Evolutionary conservation across 2,888 invertebrate genomes (phyloP).

Genomic region (Pristionchus entomophagus): DNA sequence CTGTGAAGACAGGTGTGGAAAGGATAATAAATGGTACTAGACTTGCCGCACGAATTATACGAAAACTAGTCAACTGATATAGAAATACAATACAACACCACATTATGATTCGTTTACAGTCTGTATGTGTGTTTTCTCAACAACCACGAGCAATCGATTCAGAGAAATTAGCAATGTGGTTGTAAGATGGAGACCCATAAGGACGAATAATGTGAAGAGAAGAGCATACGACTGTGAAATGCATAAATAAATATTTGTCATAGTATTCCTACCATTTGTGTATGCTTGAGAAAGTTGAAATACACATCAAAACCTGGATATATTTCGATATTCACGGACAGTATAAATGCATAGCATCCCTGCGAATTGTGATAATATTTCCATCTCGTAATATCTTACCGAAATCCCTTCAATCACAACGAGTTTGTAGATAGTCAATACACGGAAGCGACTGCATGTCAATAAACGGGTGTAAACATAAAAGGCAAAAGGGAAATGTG

Average conservation of each 20-base stretch:
- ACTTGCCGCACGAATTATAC: background rate
- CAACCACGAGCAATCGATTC: background rate
- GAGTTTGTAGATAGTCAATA: background rate
- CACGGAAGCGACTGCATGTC: background rate
- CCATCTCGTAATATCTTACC: background rate
- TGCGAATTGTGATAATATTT: background rate
- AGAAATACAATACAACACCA: too few species aligned
- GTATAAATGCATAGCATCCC: background rate
- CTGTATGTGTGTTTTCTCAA: background rate
- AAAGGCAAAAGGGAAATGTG: background rate
- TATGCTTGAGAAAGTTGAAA: background rate
- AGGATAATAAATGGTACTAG: background rate
- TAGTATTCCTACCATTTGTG: background rate
- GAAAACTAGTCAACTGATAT: background rate
- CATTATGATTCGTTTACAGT: too few species aligned
- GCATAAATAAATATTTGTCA: background rate
- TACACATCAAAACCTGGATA: background rate
- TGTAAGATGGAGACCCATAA: background rate
- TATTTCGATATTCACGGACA: background rate
- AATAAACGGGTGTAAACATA: background rate
- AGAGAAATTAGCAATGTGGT: background rate
- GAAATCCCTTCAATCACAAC: background rate
- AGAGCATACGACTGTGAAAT: background rate
- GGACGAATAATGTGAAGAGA: background rate
- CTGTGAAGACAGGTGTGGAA: background rate